These are phyloP conservation scores for Sebastes hopkinsi DNA, from an alignment of 2,797 vertebrate species.

Conservation along the genomic window DNA sequence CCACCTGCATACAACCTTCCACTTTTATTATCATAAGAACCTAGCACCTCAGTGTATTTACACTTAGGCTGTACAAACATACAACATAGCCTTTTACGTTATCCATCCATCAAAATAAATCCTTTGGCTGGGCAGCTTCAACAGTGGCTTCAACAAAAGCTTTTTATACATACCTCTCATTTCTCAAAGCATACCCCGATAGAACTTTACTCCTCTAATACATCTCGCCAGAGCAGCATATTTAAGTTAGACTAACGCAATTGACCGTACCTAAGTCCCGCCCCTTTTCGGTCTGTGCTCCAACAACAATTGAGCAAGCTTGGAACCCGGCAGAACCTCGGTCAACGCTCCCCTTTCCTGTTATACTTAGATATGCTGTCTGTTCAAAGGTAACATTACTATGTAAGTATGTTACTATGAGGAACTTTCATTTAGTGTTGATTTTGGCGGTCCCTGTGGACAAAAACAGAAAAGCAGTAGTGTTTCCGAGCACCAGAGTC, in stretches of 20 bases:
- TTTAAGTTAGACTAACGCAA: background rate
- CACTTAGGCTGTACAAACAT: background rate
- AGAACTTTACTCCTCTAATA: background rate
- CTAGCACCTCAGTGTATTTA: background rate
- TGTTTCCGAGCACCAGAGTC: too few species aligned
- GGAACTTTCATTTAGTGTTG: too few species aligned
- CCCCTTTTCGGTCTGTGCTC: too few species aligned
- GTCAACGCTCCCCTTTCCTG: too few species aligned
- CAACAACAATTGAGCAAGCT: too few species aligned
- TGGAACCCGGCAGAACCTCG: too few species aligned
- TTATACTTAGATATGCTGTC: too few species aligned
- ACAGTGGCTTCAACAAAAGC: background rate
- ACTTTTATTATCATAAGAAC: background rate
- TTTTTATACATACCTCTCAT: background rate
- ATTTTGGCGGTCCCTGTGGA: too few species aligned
- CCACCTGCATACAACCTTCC: constrained; percentile 3
- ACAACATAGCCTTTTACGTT: background rate
- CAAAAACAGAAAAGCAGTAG: too few species aligned
- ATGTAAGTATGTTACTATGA: too few species aligned
- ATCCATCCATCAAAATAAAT: background rate
- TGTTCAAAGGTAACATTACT: too few species aligned
- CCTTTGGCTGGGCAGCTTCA: background rate
- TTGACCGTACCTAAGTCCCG: too few species aligned
- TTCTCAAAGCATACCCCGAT: background rate
- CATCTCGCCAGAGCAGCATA: background rate